A percentile compares a stretch with the other conserved stretches of the same genome.
Evolutionary conservation across 2,888 invertebrate species (phyloP).

Genomic region (Phengaris arion): DNA sequence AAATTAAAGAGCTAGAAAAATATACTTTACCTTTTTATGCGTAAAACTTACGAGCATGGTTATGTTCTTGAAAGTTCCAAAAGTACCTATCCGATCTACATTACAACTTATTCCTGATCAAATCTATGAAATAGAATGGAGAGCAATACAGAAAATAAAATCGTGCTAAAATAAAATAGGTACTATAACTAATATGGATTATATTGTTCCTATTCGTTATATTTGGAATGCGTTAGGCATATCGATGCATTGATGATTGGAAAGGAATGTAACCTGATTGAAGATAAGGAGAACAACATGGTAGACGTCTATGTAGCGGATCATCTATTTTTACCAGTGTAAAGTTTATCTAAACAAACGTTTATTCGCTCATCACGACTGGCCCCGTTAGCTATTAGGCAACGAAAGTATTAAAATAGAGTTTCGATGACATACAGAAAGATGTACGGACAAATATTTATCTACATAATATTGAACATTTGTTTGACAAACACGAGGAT

Average conservation of each 20-base stretch:
- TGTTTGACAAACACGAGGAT: neutral
- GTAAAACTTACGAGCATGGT: neutral
- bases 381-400: slow-evolving; percentile 39
- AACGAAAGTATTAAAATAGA: slow-evolving; percentile 42
- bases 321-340: slow-evolving; percentile 21
- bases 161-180: neutral
- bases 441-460: neutral
- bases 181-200: neutral
- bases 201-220: neutral
- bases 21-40: no score
- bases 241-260: neutral
- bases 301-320: neutral
- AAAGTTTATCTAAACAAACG: slow-evolving; percentile 36
- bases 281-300: slow-evolving; percentile 24
- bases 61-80: neutral
- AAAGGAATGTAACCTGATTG: slow-evolving; percentile 4
- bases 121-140: neutral
- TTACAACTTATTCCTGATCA: no score
- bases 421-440: slow-evolving; percentile 31
- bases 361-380: slow-evolving; percentile 41
- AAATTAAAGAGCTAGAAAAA: neutral
- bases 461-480: neutral
- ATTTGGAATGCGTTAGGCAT: neutral
- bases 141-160: no score
- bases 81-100: no score